Percentiles rank a stretch among this genome's conserved stretches.
Conservation (phyloP, 64 coral and sea anemone genomes). For the Stichodactyla helianthus region DNA sequence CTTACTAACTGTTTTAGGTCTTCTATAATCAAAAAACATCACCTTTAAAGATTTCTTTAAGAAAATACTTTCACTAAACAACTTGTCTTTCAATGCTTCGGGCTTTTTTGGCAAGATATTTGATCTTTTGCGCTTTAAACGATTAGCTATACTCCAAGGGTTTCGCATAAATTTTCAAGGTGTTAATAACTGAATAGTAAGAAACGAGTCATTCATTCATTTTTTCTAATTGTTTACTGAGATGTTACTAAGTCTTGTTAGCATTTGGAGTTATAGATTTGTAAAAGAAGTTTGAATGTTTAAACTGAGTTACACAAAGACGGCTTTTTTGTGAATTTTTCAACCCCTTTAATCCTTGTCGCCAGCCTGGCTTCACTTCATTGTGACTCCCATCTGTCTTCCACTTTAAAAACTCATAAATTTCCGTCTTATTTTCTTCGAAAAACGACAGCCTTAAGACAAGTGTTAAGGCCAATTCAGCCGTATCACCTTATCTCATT, state of each 20-base stretch:
- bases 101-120: background rate
- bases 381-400: background rate
- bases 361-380: background rate
- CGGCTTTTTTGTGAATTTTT: background rate
- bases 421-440: background rate
- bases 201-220: background rate
- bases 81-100: background rate
- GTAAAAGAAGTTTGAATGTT: background rate
- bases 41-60: background rate
- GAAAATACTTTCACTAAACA: background rate
- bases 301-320: background rate
- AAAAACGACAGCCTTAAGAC: background rate
- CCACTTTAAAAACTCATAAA: background rate
- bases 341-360: background rate
- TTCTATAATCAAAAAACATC: background rate
- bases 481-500: background rate
- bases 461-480: background rate
- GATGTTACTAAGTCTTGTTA: background rate
- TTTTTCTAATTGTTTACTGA: background rate
- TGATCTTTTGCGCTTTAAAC: background rate
- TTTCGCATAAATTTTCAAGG: background rate
- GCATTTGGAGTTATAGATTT: background rate
- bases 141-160: background rate
- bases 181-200: background rate
- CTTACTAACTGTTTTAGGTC: background rate